A percentile compares a stretch with the other conserved stretches of the same genome.
phyloP scores from a whole-genome alignment of 2,113 vertebrate genomes.

The Chloroceryle aenea region DNA sequence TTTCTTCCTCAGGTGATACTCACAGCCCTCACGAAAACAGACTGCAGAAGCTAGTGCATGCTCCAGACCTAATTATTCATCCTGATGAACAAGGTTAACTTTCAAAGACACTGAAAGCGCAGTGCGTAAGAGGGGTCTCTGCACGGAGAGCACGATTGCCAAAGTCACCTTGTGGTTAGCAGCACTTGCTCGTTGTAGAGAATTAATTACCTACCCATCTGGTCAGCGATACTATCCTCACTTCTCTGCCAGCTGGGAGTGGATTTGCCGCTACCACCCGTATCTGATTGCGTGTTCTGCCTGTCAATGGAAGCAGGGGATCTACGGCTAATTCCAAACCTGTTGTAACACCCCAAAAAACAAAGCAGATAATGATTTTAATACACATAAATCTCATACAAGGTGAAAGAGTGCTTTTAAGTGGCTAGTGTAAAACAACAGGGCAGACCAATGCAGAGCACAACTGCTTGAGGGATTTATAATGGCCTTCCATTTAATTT shows the following conservation, averaged over 20 bases:
- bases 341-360: conserved; percentile 66
- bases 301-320: conserved; percentile 87
- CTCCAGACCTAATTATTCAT: conserved; percentile 1
- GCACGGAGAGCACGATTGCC: background rate
- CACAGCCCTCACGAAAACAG: background rate
- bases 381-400: background rate
- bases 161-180: background rate
- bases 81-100: background rate
- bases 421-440: background rate
- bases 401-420: background rate
- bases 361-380: conserved; percentile 24
- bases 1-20: background rate
- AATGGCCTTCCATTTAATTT: background rate
- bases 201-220: conserved; percentile 76
- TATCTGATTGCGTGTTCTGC: conserved; percentile 83
- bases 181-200: background rate
- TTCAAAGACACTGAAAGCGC: background rate
- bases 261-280: conserved; percentile 82
- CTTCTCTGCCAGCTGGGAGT: conserved; percentile 87
- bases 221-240: conserved; percentile 82
- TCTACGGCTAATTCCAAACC: conserved; percentile 90
- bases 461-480: background rate
- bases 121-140: background rate
- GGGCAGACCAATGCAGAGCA: background rate
- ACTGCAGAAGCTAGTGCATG: background rate